Base-by-base conservation (phyloP, 2,113 vertebrate genomes). In the Tichodroma muraria region DNA sequence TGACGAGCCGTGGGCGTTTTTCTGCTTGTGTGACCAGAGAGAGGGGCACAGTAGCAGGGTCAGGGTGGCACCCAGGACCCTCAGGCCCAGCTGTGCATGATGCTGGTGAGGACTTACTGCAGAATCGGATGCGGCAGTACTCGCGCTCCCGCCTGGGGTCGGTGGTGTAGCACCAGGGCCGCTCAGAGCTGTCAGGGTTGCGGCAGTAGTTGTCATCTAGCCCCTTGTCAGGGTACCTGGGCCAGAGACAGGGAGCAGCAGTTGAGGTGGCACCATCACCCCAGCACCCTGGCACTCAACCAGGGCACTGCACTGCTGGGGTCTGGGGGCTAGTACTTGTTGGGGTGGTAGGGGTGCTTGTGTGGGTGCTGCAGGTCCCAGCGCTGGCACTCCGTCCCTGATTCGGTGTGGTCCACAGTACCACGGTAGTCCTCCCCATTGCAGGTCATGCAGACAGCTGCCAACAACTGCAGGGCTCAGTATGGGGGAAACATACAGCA, bases 161-260 rank as follows among this genome's bases (percentile, higher is more conserved):
- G 0, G 97, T 98, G 73, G 99, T 99, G 96, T 99, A 99, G 95
- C 99, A 99, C 99, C 99, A 99, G 66, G 99, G 99, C 57, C 98
- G 96, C 13, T 99, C 98, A 0, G 99, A 99, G 61, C 98, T 98
- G 28, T 99, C 99, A 0, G 99, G 99, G 80, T 99, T 99, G 70
- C 99, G 99, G 89, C 99, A 99, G 92, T 99, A 99, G 97, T 99
- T 99, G 96, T 99, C 98, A 11, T 99, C 98, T 79, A 99, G 95
- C 57, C 98, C 98, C 96, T 99, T 99, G 92, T 99, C 99, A 0
- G 98, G 98, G 91, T 99, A 99, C 95, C 99, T 99, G 90, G 11
- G 35, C n/a, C 37, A 15, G 63, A 96, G 50, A 64, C 0, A 8
- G 28, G 23, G 37, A 68, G 64, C 25, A 14, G 86, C 1, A 1